Evolutionary conservation across 2,113 vertebrate species (phyloP).

Genomic region (Hyperoodon ampullatus): DNA sequence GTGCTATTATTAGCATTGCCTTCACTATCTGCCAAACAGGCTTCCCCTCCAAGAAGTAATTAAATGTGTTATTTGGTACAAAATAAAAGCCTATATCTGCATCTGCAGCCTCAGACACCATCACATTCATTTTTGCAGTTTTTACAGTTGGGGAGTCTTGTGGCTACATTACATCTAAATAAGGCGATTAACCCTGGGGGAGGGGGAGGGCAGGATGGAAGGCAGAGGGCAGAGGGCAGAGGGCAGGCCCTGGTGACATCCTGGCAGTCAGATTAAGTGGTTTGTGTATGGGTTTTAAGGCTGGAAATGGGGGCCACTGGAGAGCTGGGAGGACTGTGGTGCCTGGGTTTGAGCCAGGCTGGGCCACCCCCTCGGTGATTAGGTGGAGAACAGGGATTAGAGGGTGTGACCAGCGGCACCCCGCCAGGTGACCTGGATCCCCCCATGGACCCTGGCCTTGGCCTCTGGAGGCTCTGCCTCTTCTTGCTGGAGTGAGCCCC

Average conservation of each 20-base stretch:
- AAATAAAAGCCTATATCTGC: constrained; percentile 42
- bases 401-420: not conserved
- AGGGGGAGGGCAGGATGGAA: not conserved
- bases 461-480: not conserved
- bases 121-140: not conserved
- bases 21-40: constrained; percentile 15
- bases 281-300: not conserved
- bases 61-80: constrained; percentile 67
- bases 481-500: not conserved
- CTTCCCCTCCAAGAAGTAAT: constrained; percentile 64
- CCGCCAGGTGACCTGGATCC: not conserved
- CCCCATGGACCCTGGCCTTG: not conserved
- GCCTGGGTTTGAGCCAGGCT: not conserved
- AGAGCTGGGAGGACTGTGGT: not conserved
- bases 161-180: not conserved
- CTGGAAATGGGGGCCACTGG: not conserved
- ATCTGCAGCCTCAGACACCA: not conserved
- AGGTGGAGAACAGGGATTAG: not conserved
- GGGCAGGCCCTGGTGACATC: not conserved
- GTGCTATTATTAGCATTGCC: constrained; percentile 71
- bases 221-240: not conserved
- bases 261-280: not conserved
- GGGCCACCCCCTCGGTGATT: not conserved
- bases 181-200: not conserved
- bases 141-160: not conserved